A percentile compares a stretch with the other conserved stretches of the same genome.
Evolutionary conservation across 2,888 invertebrate species (phyloP).

Genomic region (Sesia bembeciformis): DNA sequence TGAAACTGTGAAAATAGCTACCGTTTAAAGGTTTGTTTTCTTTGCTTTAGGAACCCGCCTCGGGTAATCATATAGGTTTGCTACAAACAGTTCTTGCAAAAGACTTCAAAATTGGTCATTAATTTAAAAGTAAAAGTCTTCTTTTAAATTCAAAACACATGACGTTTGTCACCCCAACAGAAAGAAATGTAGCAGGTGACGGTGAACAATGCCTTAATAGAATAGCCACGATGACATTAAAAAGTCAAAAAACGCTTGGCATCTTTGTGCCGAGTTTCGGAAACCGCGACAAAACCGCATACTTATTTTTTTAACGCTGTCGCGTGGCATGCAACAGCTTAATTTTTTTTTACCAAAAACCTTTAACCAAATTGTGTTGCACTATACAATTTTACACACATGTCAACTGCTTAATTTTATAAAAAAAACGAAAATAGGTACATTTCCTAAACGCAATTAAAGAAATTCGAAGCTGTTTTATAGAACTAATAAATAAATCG

Average conservation of each 20-base stretch:
- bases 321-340: constrained; percentile 42
- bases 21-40: constrained; percentile 7
- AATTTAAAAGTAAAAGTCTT: background rate
- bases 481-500: no score
- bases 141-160: background rate
- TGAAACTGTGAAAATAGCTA: constrained; percentile 16
- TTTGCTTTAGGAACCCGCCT: background rate
- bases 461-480: no score
- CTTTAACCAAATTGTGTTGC: constrained; percentile 25
- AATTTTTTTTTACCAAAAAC: constrained; percentile 41
- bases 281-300: constrained; percentile 64
- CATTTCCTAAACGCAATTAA: no score
- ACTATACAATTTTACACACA: no score
- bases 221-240: constrained; percentile 45
- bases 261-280: constrained; percentile 46
- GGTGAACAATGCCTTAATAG: constrained; percentile 48
- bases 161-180: background rate
- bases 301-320: constrained; percentile 37
- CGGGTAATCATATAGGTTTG: background rate
- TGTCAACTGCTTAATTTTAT: no score
- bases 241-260: constrained; percentile 33
- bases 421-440: no score
- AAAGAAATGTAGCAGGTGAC: constrained; percentile 36
- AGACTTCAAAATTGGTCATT: background rate
- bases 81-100: background rate